phyloP scores from a whole-genome alignment of 2,113 vertebrate species.

The Hypocryptadius cinnamomeus region DNA sequence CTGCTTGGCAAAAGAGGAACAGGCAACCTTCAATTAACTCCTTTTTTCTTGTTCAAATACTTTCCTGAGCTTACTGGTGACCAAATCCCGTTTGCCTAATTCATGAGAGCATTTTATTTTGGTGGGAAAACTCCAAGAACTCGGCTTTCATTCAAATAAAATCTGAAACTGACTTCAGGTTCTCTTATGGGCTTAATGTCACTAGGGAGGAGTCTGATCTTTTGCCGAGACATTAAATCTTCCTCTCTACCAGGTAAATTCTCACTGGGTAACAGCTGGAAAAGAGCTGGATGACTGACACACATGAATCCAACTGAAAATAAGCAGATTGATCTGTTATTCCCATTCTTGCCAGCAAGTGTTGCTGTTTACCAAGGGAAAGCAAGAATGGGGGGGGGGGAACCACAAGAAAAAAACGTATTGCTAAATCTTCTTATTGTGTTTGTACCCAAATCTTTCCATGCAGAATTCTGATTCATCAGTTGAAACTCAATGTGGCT shows the following conservation, averaged over 20 bases:
- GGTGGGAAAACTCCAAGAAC: not conserved
- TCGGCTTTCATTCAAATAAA: not conserved
- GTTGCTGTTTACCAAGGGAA: conserved; percentile 70
- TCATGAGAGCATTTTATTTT: not conserved
- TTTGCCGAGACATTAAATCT: not conserved
- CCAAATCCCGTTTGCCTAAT: not conserved
- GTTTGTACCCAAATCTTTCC: not conserved
- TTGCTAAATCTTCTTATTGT: not conserved
- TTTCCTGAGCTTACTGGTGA: not conserved
- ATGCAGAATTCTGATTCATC: not conserved
- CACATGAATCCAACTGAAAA: not conserved
- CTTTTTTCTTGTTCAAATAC: not conserved
- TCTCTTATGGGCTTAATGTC: not conserved
- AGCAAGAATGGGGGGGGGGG: not conserved
- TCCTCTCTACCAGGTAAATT: not conserved
- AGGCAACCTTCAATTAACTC: not conserved
- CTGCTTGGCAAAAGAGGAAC: not conserved
- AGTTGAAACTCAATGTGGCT: not conserved
- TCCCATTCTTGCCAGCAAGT: conserved; percentile 70
- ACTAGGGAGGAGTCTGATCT: not conserved
- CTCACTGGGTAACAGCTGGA: not conserved
- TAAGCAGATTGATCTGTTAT: conserved; percentile 47
- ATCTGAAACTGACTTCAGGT: not conserved
- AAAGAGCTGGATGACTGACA: not conserved
- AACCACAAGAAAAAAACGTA: not conserved